Evolutionary conservation across 2,888 invertebrate species (phyloP), one percentile per base, ranked within the genome.

Genomic region (Eupsilia transversa): DNA sequence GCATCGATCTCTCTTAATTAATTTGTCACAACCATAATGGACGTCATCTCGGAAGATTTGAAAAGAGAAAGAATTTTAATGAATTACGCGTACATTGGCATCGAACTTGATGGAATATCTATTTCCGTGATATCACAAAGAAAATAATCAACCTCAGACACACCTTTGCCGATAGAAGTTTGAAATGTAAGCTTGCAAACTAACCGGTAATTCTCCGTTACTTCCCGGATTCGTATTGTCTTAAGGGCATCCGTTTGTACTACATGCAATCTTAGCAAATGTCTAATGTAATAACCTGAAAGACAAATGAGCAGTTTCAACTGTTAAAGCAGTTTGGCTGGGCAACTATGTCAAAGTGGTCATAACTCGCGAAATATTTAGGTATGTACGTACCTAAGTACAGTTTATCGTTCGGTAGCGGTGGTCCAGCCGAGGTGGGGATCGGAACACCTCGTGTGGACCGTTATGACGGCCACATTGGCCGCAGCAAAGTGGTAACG

Each of bases 381-480:
- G 82, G 77, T 76, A 82, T 78, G 73, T 77, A 74, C 65, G 60
- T 79, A 83, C 80, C 83, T 87, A 83, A 87, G 89, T 88, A 90
- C 89, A 86, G 89, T 89, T 86, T 76, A 75, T 67, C 72, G 79
- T 79, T 69, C 77, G 79, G 85, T 84, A 87, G 89, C 87, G 84
- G 78, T 87, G 84, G 82, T 82, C 85, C 79, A 80, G 61, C 77
- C 63, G 60, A 80, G 88, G 90, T 77, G 91, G 90, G 88, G 89
- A 86, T 89, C 76, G 87, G 54, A 82, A 87, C 90, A 88, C 89
- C 90, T 90, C 81, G 54, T 59, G 56, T 71, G 75, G 79, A 87
- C 92, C 91, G 92, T 92, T 92, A 92, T 89, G 78, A 74, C 83
- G 75, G 77, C 88, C 87, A 90, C 88, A 91, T 91, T 91, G 90